Conservation (phyloP, 2,113 vertebrate genomes). For the Gymnarchus niloticus region DNA sequence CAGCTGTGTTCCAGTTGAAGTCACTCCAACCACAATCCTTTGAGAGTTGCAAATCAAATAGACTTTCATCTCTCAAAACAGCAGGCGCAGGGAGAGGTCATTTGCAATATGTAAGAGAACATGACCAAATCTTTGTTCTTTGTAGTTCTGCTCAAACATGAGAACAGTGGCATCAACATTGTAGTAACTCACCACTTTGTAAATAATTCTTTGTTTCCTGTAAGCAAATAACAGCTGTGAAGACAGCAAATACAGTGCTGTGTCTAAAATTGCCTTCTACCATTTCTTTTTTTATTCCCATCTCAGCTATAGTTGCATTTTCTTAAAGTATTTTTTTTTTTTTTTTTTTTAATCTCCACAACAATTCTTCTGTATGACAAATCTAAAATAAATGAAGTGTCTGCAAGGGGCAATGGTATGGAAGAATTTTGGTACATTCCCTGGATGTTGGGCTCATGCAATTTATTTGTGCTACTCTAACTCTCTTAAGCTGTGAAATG, state of each 20-base stretch:
- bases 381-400: background rate
- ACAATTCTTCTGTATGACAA: background rate
- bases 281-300: background rate
- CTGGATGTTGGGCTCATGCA: background rate
- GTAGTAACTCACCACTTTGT: background rate
- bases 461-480: background rate
- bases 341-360: background rate
- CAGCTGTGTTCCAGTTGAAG: background rate
- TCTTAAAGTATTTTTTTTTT: background rate
- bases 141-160: background rate
- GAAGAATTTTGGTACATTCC: background rate
- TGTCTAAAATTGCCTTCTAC: background rate
- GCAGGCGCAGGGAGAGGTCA: background rate
- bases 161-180: background rate
- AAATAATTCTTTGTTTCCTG: background rate
- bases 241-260: too few relatives aligned
- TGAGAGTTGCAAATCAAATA: conserved; percentile 4
- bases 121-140: background rate
- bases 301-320: background rate
- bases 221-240: background rate
- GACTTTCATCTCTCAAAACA: background rate
- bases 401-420: background rate
- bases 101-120: background rate
- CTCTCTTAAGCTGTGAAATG: background rate
- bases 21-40: background rate